These are phyloP conservation scores for Chymomyza amoena DNA, from an alignment of 2,888 invertebrate species.

Conservation along the genomic window DNA sequence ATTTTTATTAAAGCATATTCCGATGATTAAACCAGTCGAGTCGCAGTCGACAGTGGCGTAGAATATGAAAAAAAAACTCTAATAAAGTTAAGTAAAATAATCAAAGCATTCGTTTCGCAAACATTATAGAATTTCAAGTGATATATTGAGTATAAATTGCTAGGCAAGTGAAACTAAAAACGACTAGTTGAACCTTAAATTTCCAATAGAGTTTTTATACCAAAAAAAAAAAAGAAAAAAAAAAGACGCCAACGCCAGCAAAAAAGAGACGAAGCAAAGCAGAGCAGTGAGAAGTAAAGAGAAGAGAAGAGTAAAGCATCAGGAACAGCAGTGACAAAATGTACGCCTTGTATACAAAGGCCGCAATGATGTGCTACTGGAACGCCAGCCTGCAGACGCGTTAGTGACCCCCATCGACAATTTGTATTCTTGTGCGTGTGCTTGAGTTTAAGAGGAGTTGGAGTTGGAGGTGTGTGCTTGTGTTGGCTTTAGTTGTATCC, in stretches of 20 bases:
- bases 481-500: not conserved
- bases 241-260: constrained; percentile 30
- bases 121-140: constrained; percentile 1
- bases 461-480: not conserved
- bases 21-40: constrained; percentile 64
- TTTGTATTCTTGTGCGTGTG: not conserved
- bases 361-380: constrained; percentile 24
- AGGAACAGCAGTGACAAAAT: constrained; percentile 44
- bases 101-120: not conserved
- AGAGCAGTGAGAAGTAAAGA: not conserved
- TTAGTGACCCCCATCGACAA: not conserved
- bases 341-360: constrained; percentile 37
- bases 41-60: constrained; percentile 33
- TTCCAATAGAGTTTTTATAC: constrained; percentile 2
- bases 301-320: not conserved
- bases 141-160: not conserved
- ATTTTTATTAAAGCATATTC: constrained; percentile 67
- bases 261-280: not conserved
- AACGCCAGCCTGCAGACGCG: not conserved
- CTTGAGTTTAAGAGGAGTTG: no score
- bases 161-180: not conserved
- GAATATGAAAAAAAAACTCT: constrained; percentile 20
- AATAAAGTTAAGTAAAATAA: constrained; percentile 18
- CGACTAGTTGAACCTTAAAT: not conserved
- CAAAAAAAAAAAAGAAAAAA: constrained; percentile 1